A percentile compares a stretch with the other conserved stretches of the same genome.
Conservation (phyloP, 2,113 vertebrate genomes). For the Protobothrops flavoviridis region DNA sequence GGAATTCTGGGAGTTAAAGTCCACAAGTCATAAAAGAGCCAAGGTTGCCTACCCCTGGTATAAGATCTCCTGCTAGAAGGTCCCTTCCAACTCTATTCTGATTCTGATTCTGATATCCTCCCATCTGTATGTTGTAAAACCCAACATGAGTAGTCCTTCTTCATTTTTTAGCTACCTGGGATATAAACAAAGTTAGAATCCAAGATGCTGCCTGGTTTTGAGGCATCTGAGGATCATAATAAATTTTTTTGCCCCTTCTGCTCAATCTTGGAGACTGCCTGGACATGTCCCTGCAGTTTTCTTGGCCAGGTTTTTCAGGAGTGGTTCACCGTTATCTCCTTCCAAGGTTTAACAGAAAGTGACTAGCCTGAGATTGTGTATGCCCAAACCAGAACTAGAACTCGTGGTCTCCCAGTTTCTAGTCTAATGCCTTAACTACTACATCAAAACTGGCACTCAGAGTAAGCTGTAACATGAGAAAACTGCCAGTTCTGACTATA, state of each 20-base stretch:
- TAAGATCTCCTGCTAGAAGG: too few species aligned
- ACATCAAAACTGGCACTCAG: neutral
- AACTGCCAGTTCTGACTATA: neutral
- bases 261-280: neutral
- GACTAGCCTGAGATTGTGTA: neutral
- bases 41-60: too few species aligned
- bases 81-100: too few species aligned
- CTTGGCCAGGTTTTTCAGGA: neutral
- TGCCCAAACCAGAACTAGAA: neutral
- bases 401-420: neutral
- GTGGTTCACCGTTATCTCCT: neutral
- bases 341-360: neutral
- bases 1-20: too few species aligned
- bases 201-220: neutral
- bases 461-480: neutral
- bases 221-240: neutral
- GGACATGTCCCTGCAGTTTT: neutral
- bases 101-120: neutral
- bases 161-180: neutral
- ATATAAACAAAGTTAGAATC: neutral
- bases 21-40: too few species aligned
- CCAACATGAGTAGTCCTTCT: neutral
- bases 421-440: neutral
- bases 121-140: neutral
- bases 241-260: neutral